phyloP scores from a whole-genome alignment of 1,140 invertebrate genomes.

The Platorchestia sp. region DNA sequence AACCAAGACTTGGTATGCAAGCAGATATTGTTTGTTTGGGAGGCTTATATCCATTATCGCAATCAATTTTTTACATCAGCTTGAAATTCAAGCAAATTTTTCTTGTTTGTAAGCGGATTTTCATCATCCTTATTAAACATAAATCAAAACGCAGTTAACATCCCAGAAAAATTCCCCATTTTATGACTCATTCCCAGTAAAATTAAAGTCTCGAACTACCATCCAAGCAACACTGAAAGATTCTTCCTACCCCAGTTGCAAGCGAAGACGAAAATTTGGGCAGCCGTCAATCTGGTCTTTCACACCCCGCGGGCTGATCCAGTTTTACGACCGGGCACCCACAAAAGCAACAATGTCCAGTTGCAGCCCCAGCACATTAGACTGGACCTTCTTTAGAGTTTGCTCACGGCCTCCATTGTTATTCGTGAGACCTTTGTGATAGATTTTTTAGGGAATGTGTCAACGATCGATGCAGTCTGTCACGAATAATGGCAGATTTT shows the following conservation, averaged over 20 bases:
- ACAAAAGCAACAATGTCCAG: constrained; percentile 49
- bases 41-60: no score
- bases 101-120: no score
- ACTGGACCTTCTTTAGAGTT: constrained; percentile 31
- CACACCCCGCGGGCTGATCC: constrained; percentile 10
- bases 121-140: no score
- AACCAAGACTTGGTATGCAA: no score
- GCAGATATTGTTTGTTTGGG: no score
- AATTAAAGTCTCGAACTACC: neutral
- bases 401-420: constrained; percentile 44
- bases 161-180: no score
- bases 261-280: neutral
- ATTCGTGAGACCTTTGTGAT: constrained; percentile 38
- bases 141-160: no score
- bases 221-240: neutral
- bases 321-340: neutral
- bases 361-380: constrained; percentile 42
- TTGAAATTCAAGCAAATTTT: no score
- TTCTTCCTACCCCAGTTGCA: neutral
- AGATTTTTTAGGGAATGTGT: constrained; percentile 40
- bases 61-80: no score
- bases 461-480: constrained; percentile 47
- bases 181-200: neutral
- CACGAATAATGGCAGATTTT: constrained; percentile 38
- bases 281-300: neutral